Evolutionary conservation across 1,140 invertebrate species (phyloP), one percentile per base, ranked within the genome.

Genomic region (Meloidogyne hapla): DNA sequence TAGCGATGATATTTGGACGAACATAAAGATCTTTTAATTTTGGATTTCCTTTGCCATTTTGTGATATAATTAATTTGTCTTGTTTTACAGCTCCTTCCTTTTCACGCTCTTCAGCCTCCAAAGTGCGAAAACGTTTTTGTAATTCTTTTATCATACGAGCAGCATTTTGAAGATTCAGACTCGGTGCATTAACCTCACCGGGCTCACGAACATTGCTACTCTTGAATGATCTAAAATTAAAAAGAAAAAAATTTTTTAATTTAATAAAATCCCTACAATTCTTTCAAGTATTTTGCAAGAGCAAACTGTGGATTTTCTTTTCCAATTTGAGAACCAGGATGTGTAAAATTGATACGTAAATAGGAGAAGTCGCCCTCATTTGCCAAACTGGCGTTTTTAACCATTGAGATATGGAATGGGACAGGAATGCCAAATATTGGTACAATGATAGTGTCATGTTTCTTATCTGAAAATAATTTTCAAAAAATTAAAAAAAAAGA

Each of bases 11-110:
- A 88, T 98, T 99, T 25, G 97, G 97, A 80, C 96, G 90, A 88
- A 99, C 98, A 84, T 96, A 99, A 18, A 99, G 90, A 90, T 99
- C 97, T 26, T 99, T 99, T 1, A 99, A 88, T 89, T 97, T 98
- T 0, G 97, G 96, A 89, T 98, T 98, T 77, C 94, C 94, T 89
- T 98, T 98, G 87, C 94, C 95, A 84, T 93, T 93, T 2, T 87
- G 85, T 13, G 93, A 95, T 5, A 98, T 88, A 66, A 98, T 91
- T n/a, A 99, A 89, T 9, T 94, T 95, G 88, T 99, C 97, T 89
- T 99, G 97, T 89, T 99, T 98, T 0, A 99, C 96, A 68, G 99
- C 91, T 69, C 90, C 90, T 88, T 99, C 96, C 82, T 97, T 98
- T 88, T 99, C 96, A 80, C 94, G 91, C 89, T 99, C 96, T 89